These are phyloP conservation scores for Artibeus jamaicensis DNA, from an alignment of 2,797 vertebrate species.

Conservation along the genomic window DNA sequence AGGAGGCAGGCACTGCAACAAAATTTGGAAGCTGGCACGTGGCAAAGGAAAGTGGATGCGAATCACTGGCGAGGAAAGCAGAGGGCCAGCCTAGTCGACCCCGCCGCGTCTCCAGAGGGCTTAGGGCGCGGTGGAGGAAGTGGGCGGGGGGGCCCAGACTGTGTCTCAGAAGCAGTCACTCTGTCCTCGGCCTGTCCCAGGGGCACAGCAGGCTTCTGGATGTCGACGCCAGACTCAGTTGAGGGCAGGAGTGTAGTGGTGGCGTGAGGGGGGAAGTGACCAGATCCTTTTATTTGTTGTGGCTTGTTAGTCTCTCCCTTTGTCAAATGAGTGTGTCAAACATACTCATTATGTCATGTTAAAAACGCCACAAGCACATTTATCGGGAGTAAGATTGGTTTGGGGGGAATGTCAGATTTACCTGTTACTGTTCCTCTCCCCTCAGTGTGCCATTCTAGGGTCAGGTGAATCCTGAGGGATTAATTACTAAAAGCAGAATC, in stretches of 20 bases:
- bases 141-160: accelerated
- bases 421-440: background rate
- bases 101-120: background rate
- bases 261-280: background rate
- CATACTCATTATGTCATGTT: background rate
- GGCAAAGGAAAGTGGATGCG: background rate
- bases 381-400: background rate
- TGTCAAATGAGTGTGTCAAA: background rate
- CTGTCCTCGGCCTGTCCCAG: background rate
- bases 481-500: background rate
- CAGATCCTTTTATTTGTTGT: background rate
- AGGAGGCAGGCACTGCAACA: background rate
- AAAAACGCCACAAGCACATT: background rate
- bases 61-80: background rate
- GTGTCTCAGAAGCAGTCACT: background rate
- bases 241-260: background rate
- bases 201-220: background rate
- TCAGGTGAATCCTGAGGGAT: background rate
- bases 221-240: accelerated
- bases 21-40: background rate
- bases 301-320: background rate
- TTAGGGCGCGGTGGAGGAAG: background rate
- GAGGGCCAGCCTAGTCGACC: background rate
- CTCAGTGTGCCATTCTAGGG: background rate
- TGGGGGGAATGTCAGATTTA: background rate